phyloP scores from a whole-genome alignment of 2,888 invertebrate species.

The Drosophila robusta region DNA sequence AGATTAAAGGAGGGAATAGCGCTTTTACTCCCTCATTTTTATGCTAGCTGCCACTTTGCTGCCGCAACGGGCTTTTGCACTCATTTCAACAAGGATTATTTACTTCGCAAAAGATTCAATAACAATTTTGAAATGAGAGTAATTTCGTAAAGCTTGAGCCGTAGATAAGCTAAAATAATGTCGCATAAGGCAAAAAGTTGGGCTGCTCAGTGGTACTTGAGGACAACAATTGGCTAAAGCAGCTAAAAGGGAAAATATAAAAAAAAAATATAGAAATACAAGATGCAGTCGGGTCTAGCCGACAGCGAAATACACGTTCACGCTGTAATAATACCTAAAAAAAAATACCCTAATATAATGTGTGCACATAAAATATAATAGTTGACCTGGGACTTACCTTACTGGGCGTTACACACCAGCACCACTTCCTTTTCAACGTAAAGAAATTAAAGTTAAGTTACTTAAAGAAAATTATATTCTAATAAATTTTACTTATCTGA shows the following conservation, averaged over 20 bases:
- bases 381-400: no score
- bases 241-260: slow-evolving; percentile 6
- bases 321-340: no score
- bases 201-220: not conserved
- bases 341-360: no score
- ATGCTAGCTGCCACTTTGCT: slow-evolving; percentile 26
- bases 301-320: no score
- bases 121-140: slow-evolving; percentile 78
- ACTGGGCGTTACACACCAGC: no score
- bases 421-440: no score
- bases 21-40: slow-evolving; percentile 17
- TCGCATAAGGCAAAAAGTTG: slow-evolving; percentile 46
- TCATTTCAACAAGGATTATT: slow-evolving; percentile 83
- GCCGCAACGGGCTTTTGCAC: slow-evolving; percentile 66
- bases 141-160: slow-evolving; percentile 73
- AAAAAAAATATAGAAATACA: slow-evolving; percentile 4
- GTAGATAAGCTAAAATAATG: slow-evolving; percentile 63
- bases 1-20: slow-evolving; percentile 2
- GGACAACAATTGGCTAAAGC: slow-evolving; percentile 28
- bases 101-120: slow-evolving; percentile 83
- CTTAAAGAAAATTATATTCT: no score
- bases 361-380: no score
- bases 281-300: no score
- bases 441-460: no score
- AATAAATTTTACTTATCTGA: no score